phyloP scores from a whole-genome alignment of 37 sponge, comb jelly and placozoan species.

The Halisarca cf. caerulea region DNA sequence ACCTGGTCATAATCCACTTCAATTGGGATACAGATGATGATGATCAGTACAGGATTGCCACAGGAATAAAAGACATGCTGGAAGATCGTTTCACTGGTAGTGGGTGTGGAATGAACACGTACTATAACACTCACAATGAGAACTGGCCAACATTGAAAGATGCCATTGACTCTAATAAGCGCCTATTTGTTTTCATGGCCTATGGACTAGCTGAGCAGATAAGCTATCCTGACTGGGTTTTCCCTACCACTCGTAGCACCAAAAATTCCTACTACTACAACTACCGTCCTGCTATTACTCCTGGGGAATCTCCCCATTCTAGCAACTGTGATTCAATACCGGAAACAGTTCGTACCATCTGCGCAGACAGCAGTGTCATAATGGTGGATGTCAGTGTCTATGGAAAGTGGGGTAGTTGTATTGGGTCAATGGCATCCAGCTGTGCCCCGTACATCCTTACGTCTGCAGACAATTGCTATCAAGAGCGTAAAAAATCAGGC shows the following conservation, averaged over 20 bases:
- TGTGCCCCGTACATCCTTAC: not conserved
- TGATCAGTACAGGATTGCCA: not conserved
- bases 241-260: not conserved
- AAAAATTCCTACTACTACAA: not conserved
- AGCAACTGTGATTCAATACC: not conserved
- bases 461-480: not conserved
- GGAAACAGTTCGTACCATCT: not conserved
- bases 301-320: not conserved
- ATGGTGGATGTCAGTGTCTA: not conserved
- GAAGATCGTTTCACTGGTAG: not conserved
- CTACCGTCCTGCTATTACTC: not conserved
- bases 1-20: conserved; percentile 23
- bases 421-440: not conserved
- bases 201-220: not conserved
- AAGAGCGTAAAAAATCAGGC: not conserved
- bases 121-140: not conserved
- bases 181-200: conserved; percentile 38
- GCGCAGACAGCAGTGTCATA: not conserved
- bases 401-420: not conserved
- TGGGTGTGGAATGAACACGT: not conserved
- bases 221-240: not conserved
- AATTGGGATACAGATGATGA: not conserved
- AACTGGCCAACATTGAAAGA: conserved; percentile 45
- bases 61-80: not conserved
- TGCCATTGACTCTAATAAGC: conserved; percentile 13